Evolutionary conservation across 2,113 vertebrate species (phyloP).

Genomic region (Panthera uncia): DNA sequence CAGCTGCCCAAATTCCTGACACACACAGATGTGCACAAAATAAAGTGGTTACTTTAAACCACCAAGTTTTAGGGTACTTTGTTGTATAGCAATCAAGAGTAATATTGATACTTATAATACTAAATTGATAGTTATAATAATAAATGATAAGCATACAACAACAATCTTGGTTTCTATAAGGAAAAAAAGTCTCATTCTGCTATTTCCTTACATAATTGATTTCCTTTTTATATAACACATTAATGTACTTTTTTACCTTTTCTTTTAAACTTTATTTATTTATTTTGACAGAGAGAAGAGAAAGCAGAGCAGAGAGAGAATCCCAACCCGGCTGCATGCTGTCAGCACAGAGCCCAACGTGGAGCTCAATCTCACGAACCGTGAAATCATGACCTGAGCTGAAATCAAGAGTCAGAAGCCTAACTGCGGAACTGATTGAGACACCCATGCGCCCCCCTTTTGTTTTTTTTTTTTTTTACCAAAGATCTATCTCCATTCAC

Average conservation of each 20-base stretch:
- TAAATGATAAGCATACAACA: not conserved
- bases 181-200: not conserved
- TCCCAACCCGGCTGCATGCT: too few relatives aligned
- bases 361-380: too few relatives aligned
- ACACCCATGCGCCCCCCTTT: not conserved
- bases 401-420: too few relatives aligned
- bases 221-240: not conserved
- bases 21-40: not conserved
- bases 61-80: not conserved
- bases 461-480: not conserved
- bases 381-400: too few relatives aligned
- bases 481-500: not conserved
- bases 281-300: too few relatives aligned
- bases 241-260: not conserved
- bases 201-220: not conserved
- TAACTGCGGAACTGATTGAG: too few relatives aligned
- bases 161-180: not conserved
- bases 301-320: too few relatives aligned
- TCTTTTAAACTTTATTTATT: too few relatives aligned
- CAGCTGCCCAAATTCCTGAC: not conserved
- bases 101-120: not conserved
- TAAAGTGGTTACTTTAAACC: not conserved
- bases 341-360: too few relatives aligned
- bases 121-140: too few relatives aligned
- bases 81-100: not conserved